A percentile compares a stretch with the other conserved stretches of the same genome.
These are phyloP conservation scores for Cacoxenus indagator DNA, from an alignment of 2,888 invertebrate genomes.

Conservation along the genomic window DNA sequence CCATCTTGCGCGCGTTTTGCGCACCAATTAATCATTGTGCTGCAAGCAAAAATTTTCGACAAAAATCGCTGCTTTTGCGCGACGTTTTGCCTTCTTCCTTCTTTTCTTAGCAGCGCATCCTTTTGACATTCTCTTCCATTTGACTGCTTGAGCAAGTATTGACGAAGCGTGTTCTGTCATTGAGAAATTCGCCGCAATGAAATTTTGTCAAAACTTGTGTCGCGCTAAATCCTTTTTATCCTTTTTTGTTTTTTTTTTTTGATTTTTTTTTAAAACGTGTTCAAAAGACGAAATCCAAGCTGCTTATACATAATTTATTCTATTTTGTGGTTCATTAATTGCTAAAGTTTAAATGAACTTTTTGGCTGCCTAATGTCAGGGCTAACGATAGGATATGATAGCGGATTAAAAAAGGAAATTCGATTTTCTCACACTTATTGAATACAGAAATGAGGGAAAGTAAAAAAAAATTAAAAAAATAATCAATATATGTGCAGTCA, in stretches of 20 bases:
- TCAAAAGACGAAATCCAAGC: constrained; percentile 14
- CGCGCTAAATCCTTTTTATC: background rate
- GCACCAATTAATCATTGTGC: constrained; percentile 54
- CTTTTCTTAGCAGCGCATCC: background rate
- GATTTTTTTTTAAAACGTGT: background rate
- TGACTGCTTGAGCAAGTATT: constrained; percentile 28
- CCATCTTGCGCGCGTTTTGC: constrained; percentile 35
- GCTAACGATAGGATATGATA: background rate
- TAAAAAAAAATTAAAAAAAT: background rate
- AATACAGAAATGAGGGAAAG: background rate
- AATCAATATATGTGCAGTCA: too few relatives aligned
- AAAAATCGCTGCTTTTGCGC: constrained; percentile 7
- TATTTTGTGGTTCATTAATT: constrained; percentile 43
- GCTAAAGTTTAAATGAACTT: constrained; percentile 16
- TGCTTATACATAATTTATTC: constrained; percentile 31
- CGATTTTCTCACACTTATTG: background rate
- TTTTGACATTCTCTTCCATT: background rate
- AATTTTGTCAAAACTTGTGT: background rate
- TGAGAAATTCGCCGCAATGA: constrained; percentile 12
- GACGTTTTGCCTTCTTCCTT: background rate
- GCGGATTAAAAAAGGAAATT: background rate
- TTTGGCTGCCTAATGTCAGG: background rate
- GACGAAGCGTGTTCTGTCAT: constrained; percentile 8
- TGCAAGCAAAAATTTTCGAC: constrained; percentile 26
- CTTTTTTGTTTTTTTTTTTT: background rate